Percentiles rank a stretch among this genome's conserved stretches.
Evolutionary conservation across 2,797 vertebrate species (phyloP).

Genomic region (Rallus crepitans): DNA sequence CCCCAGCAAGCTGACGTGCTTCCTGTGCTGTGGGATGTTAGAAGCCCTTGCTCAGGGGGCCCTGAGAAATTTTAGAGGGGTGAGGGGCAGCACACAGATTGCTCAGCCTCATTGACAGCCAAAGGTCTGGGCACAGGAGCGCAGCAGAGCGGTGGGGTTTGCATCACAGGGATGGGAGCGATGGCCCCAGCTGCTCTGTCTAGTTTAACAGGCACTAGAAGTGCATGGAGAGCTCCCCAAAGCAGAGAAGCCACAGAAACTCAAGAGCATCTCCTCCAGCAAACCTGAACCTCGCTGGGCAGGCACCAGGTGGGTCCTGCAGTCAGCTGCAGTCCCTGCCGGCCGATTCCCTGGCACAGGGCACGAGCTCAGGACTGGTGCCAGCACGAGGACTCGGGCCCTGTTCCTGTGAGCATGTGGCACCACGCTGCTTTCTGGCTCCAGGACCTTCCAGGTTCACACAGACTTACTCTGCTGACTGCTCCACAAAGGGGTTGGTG

Average conservation of each 20-base stretch:
- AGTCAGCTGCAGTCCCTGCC: neutral
- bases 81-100: neutral
- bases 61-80: neutral
- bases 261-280: neutral
- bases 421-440: neutral
- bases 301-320: neutral
- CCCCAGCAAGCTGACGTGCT: fast-evolving
- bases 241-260: neutral
- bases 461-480: neutral
- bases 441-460: neutral
- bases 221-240: neutral
- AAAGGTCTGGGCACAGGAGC: neutral
- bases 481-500: slow-evolving; percentile 62
- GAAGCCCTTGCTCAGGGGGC: neutral
- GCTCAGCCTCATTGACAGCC: neutral
- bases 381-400: fast-evolving
- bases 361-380: no score
- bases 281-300: neutral
- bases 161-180: neutral
- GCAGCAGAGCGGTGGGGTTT: neutral
- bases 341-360: neutral
- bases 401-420: fast-evolving
- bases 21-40: neutral
- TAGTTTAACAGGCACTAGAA: neutral
- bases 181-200: neutral